Evolutionary conservation across 2,888 invertebrate species (phyloP).

Genomic region (Cephus pygmeus): DNA sequence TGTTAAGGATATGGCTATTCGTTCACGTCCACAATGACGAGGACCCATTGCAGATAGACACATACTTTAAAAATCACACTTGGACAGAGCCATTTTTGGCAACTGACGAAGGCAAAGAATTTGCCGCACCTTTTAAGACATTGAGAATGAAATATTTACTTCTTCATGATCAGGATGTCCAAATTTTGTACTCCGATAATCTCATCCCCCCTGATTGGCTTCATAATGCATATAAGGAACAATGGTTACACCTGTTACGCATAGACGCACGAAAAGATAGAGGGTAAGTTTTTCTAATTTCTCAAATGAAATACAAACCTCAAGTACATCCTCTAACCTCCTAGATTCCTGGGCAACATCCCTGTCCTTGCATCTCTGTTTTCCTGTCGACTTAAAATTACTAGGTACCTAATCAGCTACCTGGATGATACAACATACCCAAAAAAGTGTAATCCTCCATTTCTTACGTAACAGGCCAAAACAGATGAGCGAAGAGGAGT

Average conservation of each 20-base stretch:
- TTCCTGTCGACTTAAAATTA: constrained; percentile 27
- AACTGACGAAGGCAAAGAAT: constrained; percentile 72
- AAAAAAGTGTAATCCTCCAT: constrained; percentile 39
- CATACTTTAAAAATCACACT: constrained; percentile 54
- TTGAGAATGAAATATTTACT: constrained; percentile 77
- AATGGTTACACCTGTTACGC: constrained; percentile 77
- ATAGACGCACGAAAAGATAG: constrained; percentile 78
- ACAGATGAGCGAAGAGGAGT: constrained; percentile 65
- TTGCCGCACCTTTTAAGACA: constrained; percentile 72
- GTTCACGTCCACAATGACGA: constrained; percentile 38
- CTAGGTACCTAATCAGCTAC: constrained; percentile 35
- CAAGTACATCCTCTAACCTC: constrained; percentile 14
- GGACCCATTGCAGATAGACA: constrained; percentile 48
- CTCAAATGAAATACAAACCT: not conserved
- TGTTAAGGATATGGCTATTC: constrained; percentile 75
- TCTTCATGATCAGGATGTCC: constrained; percentile 77
- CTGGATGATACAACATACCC: constrained; percentile 61
- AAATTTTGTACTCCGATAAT: constrained; percentile 75
- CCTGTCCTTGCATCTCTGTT: constrained; percentile 40
- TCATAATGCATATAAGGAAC: constrained; percentile 72
- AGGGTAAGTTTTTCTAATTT: constrained; percentile 68
- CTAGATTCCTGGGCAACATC: constrained; percentile 48
- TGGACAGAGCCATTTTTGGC: constrained; percentile 70
- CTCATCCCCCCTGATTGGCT: constrained; percentile 79
- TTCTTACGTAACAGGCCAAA: constrained; percentile 60